Conservation (phyloP, 1,140 invertebrate genomes). For the Parasteatoda tepidariorum region DNA sequence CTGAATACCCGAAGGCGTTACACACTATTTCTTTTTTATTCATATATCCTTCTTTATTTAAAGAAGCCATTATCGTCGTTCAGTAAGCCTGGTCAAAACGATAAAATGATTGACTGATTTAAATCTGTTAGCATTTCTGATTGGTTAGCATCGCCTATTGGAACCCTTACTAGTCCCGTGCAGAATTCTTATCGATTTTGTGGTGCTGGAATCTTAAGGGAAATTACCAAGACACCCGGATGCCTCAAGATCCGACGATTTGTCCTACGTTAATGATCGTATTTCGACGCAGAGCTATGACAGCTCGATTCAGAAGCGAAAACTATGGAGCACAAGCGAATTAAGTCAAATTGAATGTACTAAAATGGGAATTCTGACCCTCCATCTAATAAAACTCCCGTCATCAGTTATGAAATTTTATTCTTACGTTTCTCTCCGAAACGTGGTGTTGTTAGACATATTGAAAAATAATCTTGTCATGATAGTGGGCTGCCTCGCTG, state of each 20-base stretch:
- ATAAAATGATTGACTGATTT: slow-evolving; percentile 37
- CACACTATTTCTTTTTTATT: no score
- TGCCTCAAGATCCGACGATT: slow-evolving; percentile 53
- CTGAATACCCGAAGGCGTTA: no score
- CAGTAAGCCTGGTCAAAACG: not conserved
- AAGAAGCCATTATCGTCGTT: no score
- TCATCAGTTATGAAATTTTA: slow-evolving; percentile 13
- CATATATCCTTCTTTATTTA: no score
- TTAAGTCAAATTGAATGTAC: slow-evolving; percentile 50
- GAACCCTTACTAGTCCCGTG: slow-evolving; percentile 18
- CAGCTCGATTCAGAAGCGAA: not conserved
- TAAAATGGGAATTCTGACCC: slow-evolving; percentile 32
- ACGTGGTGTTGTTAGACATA: not conserved
- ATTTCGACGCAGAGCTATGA: not conserved
- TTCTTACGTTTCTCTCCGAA: not conserved
- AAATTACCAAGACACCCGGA: slow-evolving; percentile 54
- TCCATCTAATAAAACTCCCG: slow-evolving; percentile 14
- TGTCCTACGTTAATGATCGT: slow-evolving; percentile 1
- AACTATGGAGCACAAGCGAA: slow-evolving; percentile 1
- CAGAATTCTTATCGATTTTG: slow-evolving; percentile 53
- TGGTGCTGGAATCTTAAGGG: slow-evolving; percentile 52
- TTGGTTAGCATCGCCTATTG: slow-evolving; percentile 50
- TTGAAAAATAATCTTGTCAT: not conserved
- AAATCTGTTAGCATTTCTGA: slow-evolving; percentile 32
- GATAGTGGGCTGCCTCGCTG: not conserved